These are phyloP conservation scores for Parnassius smintheus DNA, from an alignment of 2,888 invertebrate species.

Conservation along the genomic window DNA sequence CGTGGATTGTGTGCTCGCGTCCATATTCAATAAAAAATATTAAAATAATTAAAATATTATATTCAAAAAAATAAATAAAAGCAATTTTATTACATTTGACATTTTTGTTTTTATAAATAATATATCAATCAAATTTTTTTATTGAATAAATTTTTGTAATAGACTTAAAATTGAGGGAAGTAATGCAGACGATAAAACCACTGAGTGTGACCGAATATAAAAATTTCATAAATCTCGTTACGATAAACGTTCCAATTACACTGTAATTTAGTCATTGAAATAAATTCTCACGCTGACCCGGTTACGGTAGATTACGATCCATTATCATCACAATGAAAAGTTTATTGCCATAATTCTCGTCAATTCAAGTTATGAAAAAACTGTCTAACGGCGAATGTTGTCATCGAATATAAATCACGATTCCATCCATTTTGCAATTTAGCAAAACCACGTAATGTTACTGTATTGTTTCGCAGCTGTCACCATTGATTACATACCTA, in stretches of 20 bases:
- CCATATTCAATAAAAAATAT: too few relatives aligned
- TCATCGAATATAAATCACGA: conserved; percentile 23
- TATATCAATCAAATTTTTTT: too few relatives aligned
- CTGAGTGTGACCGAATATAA: not conserved
- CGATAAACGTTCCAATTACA: conserved; percentile 8
- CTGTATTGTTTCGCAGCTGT: conserved; percentile 2
- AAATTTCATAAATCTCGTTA: not conserved
- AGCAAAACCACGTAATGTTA: conserved; percentile 4
- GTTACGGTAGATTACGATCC: conserved; percentile 18
- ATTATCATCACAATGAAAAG: conserved; percentile 14
- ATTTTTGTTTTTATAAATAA: too few relatives aligned
- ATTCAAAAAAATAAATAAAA: too few relatives aligned
- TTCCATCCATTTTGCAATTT: conserved; percentile 15
- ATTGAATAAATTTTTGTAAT: too few relatives aligned
- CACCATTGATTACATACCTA: conserved; percentile 6
- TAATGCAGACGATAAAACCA: not conserved
- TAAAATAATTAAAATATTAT: too few relatives aligned
- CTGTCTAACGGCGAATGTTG: conserved; percentile 10
- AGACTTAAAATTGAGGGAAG: not conserved
- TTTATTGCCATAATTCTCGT: conserved; percentile 17
- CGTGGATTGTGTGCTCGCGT: too few relatives aligned
- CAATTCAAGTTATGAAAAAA: not conserved
- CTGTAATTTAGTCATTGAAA: conserved; percentile 22
- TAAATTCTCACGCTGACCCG: conserved; percentile 10
- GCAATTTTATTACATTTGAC: too few relatives aligned